Conservation (phyloP, 2,113 vertebrate genomes). For the Micromys minutus region DNA sequence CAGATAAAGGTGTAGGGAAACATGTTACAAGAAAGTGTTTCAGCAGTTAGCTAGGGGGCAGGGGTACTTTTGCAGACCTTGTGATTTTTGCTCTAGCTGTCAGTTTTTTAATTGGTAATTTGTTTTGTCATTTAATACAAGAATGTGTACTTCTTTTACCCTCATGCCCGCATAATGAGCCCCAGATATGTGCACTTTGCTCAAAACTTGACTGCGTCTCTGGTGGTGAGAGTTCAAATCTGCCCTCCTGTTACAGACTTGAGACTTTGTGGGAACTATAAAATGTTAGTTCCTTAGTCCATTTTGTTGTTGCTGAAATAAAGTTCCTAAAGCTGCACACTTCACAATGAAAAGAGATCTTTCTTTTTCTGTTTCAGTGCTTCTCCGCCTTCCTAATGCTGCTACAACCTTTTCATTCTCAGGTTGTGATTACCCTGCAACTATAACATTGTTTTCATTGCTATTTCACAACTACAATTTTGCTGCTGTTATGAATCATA, state of each 20-base stretch:
- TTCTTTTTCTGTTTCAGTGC: not conserved
- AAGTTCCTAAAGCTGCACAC: not conserved
- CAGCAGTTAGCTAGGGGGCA: not conserved
- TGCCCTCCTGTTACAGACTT: not conserved
- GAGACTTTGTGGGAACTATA: not conserved
- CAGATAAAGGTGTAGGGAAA: not conserved
- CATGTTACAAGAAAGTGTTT: not conserved
- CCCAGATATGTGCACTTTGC: not conserved
- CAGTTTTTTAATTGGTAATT: not conserved
- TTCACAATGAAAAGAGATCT: not conserved
- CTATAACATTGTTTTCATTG: not conserved
- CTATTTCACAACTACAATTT: not conserved
- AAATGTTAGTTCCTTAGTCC: not conserved
- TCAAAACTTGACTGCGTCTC: not conserved
- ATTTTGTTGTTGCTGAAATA: not conserved
- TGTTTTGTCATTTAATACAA: not conserved
- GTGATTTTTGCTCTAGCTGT: not conserved
- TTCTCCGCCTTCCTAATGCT: not conserved
- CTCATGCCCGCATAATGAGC: not conserved
- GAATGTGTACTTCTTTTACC: not conserved
- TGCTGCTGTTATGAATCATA: not conserved
- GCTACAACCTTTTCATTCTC: not conserved
- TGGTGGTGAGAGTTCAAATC: not conserved
- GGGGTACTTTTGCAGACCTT: not conserved
- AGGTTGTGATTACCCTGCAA: too few species aligned